These are phyloP conservation scores for Cepphus grylle DNA, from an alignment of 2,113 vertebrate genomes.

Conservation along the genomic window DNA sequence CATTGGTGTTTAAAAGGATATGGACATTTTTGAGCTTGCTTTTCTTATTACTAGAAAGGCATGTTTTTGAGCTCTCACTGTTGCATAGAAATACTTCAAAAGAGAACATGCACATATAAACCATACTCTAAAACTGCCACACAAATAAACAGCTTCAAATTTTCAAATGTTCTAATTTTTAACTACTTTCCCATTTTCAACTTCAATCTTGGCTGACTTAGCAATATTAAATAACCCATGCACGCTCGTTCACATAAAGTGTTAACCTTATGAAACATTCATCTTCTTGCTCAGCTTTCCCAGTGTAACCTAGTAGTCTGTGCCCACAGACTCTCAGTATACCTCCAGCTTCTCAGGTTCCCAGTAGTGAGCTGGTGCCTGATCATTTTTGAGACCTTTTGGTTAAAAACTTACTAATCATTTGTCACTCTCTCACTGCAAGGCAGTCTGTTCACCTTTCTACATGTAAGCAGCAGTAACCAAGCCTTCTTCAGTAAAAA, in stretches of 20 bases:
- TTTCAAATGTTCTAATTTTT: neutral
- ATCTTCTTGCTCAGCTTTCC: neutral
- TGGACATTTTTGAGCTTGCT: neutral
- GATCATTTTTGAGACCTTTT: neutral
- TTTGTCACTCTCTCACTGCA: neutral
- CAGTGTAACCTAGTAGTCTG: neutral
- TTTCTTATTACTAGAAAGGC: neutral
- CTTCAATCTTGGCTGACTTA: neutral
- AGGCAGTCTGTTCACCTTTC: neutral
- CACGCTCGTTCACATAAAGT: neutral
- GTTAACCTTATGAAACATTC: fast-evolving
- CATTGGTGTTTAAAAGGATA: neutral
- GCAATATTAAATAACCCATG: neutral
- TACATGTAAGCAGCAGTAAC: neutral
- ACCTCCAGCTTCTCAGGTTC: neutral
- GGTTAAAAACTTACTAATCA: neutral
- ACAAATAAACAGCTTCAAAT: neutral
- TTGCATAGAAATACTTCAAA: neutral
- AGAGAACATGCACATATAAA: neutral
- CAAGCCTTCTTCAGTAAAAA: neutral
- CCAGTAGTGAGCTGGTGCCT: neutral
- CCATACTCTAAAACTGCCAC: neutral
- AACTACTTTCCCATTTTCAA: neutral
- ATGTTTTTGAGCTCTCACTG: neutral
- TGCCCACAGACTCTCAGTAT: neutral